These are phyloP conservation scores for Rachycentron canadum DNA, from an alignment of 2,797 vertebrate species.

Conservation along the genomic window DNA sequence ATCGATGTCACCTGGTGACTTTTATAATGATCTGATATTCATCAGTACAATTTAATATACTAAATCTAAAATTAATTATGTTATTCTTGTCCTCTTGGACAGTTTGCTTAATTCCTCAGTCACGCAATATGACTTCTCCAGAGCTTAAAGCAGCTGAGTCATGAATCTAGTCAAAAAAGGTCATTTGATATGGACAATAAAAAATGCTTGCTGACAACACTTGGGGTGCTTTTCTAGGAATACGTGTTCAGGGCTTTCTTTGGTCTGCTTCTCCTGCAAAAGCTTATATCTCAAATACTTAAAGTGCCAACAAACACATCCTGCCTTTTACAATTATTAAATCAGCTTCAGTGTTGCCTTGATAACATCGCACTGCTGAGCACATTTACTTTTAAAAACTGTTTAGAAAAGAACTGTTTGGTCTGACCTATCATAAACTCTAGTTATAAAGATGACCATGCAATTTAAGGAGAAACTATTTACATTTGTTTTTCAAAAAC, in stretches of 20 bases:
- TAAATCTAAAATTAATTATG: neutral
- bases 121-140: constrained; percentile 14
- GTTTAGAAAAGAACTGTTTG: neutral
- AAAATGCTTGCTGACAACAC: constrained; percentile 41
- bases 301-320: constrained; percentile 19
- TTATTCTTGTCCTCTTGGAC: neutral
- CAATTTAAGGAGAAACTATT: neutral
- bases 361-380: constrained; percentile 12
- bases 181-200: constrained; percentile 26
- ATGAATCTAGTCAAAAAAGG: constrained; percentile 13
- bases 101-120: constrained; percentile 4
- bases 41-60: neutral
- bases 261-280: constrained; percentile 17
- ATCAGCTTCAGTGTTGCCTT: constrained; percentile 9
- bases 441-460: neutral
- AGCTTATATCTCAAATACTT: constrained; percentile 20
- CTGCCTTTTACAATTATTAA: constrained; percentile 2
- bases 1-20: neutral
- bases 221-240: constrained; percentile 18
- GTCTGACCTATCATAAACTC: too few relatives aligned
- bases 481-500: neutral
- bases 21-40: neutral
- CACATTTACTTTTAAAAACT: constrained; percentile 5
- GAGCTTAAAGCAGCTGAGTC: constrained; percentile 2
- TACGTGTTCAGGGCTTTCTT: constrained; percentile 1